These are phyloP conservation scores for Pseudomyrmex gracilis DNA, from an alignment of 1,140 invertebrate genomes.

Conservation along the genomic window DNA sequence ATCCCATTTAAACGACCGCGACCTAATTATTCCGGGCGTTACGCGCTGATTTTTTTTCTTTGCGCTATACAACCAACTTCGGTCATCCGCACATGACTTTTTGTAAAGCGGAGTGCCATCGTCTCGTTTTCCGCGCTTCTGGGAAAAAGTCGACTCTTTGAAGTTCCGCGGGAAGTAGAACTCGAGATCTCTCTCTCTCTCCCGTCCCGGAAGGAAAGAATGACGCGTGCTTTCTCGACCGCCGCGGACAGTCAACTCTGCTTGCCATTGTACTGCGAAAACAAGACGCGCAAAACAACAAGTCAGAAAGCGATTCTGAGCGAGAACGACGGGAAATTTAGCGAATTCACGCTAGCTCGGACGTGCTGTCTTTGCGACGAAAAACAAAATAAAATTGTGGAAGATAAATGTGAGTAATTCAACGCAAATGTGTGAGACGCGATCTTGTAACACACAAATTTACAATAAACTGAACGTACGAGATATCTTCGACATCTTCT, in stretches of 20 bases:
- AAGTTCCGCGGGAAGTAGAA: slow-evolving; percentile 49
- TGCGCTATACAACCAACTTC: neutral
- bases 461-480: too few relatives aligned
- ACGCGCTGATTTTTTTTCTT: slow-evolving; percentile 8
- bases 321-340: neutral
- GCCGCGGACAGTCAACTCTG: slow-evolving; percentile 23
- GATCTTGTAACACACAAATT: too few relatives aligned
- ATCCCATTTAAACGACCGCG: slow-evolving; percentile 36
- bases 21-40: slow-evolving; percentile 40
- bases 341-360: neutral
- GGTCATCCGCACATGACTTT: slow-evolving; percentile 16
- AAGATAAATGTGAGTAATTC: too few relatives aligned
- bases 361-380: neutral
- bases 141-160: slow-evolving; percentile 52
- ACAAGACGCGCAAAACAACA: slow-evolving; percentile 31
- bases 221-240: slow-evolving; percentile 17
- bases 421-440: too few relatives aligned
- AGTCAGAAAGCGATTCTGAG: neutral
- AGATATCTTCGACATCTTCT: too few relatives aligned
- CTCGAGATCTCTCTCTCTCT: slow-evolving; percentile 4
- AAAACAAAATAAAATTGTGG: neutral
- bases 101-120: neutral
- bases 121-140: slow-evolving; percentile 1
- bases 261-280: slow-evolving; percentile 18
- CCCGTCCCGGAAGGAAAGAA: neutral